These are phyloP conservation scores for Bambusicola thoracicus DNA, from an alignment of 2,113 vertebrate species.

Conservation along the genomic window DNA sequence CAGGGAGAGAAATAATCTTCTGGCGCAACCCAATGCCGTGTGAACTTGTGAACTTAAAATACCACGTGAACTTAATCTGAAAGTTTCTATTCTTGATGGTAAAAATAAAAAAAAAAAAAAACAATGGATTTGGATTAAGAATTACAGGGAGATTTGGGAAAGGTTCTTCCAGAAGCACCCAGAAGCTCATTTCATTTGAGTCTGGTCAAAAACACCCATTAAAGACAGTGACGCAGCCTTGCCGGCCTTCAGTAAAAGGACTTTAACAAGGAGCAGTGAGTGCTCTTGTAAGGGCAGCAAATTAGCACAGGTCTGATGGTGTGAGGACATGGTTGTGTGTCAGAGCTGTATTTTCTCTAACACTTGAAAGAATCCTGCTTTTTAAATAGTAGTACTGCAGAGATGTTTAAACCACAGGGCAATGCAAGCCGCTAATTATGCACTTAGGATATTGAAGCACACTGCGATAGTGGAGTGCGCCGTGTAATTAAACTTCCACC, in stretches of 20 bases:
- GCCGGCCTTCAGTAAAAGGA: not conserved
- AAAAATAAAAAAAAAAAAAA: not conserved
- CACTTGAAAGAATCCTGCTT: not conserved
- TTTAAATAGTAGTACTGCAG: not conserved
- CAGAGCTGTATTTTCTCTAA: not conserved
- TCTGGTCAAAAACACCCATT: not conserved
- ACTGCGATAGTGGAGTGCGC: not conserved
- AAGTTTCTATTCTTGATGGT: not conserved
- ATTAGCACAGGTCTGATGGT: not conserved
- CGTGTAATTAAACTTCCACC: constrained; percentile 52
- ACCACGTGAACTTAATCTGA: not conserved
- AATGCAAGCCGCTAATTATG: constrained; percentile 16
- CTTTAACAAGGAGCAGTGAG: not conserved
- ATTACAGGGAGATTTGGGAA: not conserved
- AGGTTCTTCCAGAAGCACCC: not conserved
- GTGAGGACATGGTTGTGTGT: not conserved
- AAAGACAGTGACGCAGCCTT: not conserved
- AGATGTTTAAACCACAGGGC: constrained; percentile 44
- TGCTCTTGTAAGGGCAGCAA: not conserved
- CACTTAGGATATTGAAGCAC: constrained; percentile 31
- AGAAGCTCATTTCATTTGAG: not conserved
- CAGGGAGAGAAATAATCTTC: not conserved
- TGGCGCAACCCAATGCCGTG: fast-evolving
- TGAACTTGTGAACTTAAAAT: not conserved
- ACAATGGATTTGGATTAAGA: not conserved